Evolutionary conservation across 2,888 invertebrate species (phyloP).

Genomic region (Elegia similella): DNA sequence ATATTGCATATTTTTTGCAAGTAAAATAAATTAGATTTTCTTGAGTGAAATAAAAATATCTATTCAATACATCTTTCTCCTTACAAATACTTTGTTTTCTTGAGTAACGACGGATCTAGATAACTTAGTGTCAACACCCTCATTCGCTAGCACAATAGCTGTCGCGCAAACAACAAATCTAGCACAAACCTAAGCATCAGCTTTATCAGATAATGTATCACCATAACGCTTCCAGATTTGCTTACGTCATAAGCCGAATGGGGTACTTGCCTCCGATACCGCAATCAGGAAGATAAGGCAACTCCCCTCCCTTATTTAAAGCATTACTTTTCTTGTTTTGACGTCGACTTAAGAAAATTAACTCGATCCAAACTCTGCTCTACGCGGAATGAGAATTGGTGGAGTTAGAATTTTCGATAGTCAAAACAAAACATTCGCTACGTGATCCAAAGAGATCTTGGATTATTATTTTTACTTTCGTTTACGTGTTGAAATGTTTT

Average conservation of each 20-base stretch:
- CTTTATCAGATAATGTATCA: constrained; percentile 28
- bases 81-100: not conserved
- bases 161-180: constrained; percentile 2
- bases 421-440: not conserved
- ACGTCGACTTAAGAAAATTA: constrained; percentile 36
- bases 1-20: no score
- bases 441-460: constrained; percentile 4
- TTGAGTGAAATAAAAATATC: not conserved
- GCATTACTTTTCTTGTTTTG: constrained; percentile 49
- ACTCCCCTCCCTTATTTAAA: constrained; percentile 50
- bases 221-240: constrained; percentile 28
- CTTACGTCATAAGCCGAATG: constrained; percentile 44
- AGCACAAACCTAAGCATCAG: constrained; percentile 9
- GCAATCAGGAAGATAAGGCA: constrained; percentile 59
- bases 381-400: constrained; percentile 11
- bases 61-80: not conserved
- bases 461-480: constrained; percentile 9
- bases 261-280: constrained; percentile 42
- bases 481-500: constrained; percentile 4
- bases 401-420: constrained; percentile 10
- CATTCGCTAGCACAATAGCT: not conserved
- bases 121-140: constrained; percentile 3
- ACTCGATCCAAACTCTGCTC: constrained; percentile 26
- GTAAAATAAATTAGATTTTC: no score
- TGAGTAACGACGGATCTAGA: not conserved